phyloP scores from a whole-genome alignment of 2,888 invertebrate species.

The Aporophyla lueneburgensis region DNA sequence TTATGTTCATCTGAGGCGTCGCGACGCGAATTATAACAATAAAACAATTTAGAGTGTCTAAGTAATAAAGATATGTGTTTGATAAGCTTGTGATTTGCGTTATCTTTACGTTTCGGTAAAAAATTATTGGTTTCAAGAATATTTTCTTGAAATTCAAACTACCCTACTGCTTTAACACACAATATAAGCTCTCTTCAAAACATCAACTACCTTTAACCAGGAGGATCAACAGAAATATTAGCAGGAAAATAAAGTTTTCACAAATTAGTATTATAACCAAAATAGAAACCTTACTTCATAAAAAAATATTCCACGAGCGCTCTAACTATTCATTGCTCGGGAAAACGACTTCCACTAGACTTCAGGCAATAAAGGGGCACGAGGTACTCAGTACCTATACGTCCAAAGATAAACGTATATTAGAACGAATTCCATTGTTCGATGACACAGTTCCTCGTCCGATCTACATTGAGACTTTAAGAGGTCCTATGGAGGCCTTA shows the following conservation, averaged over 20 bases:
- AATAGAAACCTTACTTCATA: constrained; percentile 14
- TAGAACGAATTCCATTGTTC: constrained; percentile 62
- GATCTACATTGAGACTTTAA: constrained; percentile 65
- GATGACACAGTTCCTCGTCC: constrained; percentile 57
- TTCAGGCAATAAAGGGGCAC: constrained; percentile 35
- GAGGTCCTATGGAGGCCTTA: constrained; percentile 62
- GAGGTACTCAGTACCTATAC: constrained; percentile 31
- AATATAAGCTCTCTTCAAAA: neutral
- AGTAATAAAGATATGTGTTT: constrained; percentile 9
- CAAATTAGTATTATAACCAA: neutral
- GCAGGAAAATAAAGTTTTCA: neutral
- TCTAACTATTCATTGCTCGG: constrained; percentile 35
- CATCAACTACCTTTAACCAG: neutral
- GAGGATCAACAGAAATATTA: neutral
- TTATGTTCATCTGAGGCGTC: constrained; percentile 55
- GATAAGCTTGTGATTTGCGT: constrained; percentile 17
- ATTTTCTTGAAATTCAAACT: neutral
- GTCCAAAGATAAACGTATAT: constrained; percentile 46
- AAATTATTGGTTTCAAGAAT: neutral
- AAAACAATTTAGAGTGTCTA: constrained; percentile 32
- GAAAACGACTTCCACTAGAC: constrained; percentile 25
- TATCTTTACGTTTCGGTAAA: neutral
- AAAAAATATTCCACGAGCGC: constrained; percentile 14
- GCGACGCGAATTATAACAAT: constrained; percentile 38
- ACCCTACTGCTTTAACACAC: neutral